Evolutionary conservation across 2,888 invertebrate species (phyloP), one percentile per base, ranked within the genome.

Genomic region (Stenodema calcarata): DNA sequence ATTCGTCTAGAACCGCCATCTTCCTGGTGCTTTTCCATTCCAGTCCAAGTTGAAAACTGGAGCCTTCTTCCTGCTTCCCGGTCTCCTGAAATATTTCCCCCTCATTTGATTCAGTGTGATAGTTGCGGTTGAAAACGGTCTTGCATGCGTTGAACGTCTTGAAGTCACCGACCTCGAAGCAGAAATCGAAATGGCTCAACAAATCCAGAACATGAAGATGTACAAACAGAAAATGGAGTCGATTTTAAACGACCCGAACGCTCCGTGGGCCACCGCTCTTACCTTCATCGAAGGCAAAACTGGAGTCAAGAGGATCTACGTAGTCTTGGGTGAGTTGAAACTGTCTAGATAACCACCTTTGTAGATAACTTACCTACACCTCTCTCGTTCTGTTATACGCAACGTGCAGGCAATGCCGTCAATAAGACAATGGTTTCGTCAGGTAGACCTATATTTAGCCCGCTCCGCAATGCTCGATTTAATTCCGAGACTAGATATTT

Each of bases 301-400:
- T 12, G 81, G 81, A 54, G 86, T 86, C 35, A 86, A 86, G 27
- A n/a, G 86, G 23, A 73, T 86, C 44, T 86, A 86, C 81, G 30
- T 86, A 0, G 73, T 86, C 28, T 12, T 82, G 7, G 80, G 86
- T 86, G 41, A 86, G 62, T 23, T 12, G 3, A 16, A 16, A 47
- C 47, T 7, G 12, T 47, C 12, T 47, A 1, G 4, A 47, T 47
- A 4, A 42, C 47, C 16, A 47, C 12, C 4, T 14, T 35, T 35
- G 35, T 35, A 35, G 6, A 16, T n/a, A 23, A 18, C 54, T 6
- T 62, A 23, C 11, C 6, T 62, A 23, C 23, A 6, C 9, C 18
- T 62, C n/a, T n/a, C n/a, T n/a, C 42, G n/a, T n/a, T n/a, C 42
- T 42, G 42, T 42, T 42, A 11, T 4, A 35, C 7, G 35, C 35